These are phyloP conservation scores for Chromoteleia sp. DNA, from an alignment of 2,888 invertebrate species.

Conservation along the genomic window DNA sequence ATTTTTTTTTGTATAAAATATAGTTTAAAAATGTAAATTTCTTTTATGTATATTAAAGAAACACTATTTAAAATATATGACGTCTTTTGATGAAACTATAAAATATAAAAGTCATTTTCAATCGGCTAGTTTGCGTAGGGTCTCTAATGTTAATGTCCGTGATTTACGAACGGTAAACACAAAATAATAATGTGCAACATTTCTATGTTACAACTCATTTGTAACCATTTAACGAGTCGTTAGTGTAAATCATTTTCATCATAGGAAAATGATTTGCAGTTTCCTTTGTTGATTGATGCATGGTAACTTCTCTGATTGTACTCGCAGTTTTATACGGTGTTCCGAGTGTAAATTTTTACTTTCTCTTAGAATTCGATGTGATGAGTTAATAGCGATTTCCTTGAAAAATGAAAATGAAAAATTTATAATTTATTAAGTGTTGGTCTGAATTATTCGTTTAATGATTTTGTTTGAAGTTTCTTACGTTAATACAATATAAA, in stretches of 20 bases:
- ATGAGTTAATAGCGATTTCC: conserved; percentile 24
- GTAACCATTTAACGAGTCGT: conserved; percentile 45
- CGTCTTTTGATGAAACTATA: background rate
- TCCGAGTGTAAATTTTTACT: conserved; percentile 37
- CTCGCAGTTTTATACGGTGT: conserved; percentile 32
- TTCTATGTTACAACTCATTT: conserved; percentile 48
- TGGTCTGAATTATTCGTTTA: conserved; percentile 1
- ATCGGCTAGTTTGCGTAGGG: conserved; percentile 13
- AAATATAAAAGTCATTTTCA: conserved; percentile 17
- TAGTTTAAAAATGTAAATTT: no score
- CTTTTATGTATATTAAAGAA: no score
- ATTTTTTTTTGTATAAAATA: no score
- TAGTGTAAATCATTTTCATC: conserved; percentile 55
- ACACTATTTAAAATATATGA: background rate
- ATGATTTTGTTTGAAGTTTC: background rate
- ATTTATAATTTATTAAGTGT: background rate
- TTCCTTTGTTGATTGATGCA: conserved; percentile 55
- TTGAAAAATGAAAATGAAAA: conserved; percentile 12
- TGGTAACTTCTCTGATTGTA: conserved; percentile 23
- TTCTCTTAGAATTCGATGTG: conserved; percentile 38
- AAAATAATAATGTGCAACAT: conserved; percentile 23
- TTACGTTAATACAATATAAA: no score
- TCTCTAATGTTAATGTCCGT: conserved; percentile 14
- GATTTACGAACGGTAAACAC: conserved; percentile 33
- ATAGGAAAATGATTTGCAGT: conserved; percentile 39